Percentiles rank a stretch among this genome's conserved stretches.
Evolutionary conservation across 1,140 invertebrate genomes (phyloP).

Genomic region (Cardiocondyla obscurior): DNA sequence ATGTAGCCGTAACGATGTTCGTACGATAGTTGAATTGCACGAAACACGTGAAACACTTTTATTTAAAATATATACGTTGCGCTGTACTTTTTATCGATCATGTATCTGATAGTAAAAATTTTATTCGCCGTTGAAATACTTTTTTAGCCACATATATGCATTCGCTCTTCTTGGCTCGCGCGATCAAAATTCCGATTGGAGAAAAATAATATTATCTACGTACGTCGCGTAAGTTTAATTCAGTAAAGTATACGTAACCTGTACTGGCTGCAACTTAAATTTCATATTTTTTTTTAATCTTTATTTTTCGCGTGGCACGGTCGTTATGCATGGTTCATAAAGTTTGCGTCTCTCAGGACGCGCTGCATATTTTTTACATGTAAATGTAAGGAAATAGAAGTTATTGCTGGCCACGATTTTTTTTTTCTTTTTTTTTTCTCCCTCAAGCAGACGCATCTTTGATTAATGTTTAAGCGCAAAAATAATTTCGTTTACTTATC

Average conservation of each 20-base stretch:
- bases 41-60: slow-evolving; percentile 17
- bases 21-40: slow-evolving; percentile 7
- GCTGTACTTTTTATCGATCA: neutral
- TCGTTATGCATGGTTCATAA: neutral
- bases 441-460: neutral
- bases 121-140: neutral
- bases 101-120: neutral
- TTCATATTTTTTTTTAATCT: neutral
- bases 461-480: slow-evolving; percentile 28
- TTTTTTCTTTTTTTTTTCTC: no score
- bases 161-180: neutral
- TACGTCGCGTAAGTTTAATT: neutral
- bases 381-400: neutral
- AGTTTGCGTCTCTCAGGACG: neutral
- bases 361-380: neutral
- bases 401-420: neutral
- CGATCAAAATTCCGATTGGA: neutral
- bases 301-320: neutral
- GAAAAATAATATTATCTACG: neutral
- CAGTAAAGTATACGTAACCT: neutral
- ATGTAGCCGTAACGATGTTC: slow-evolving; percentile 1
- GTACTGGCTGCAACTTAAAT: neutral
- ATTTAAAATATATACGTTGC: neutral
- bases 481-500: slow-evolving; percentile 51
- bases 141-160: neutral